Conservation (phyloP, 2,113 vertebrate species). For the Poeciliopsis turrubarensis region DNA sequence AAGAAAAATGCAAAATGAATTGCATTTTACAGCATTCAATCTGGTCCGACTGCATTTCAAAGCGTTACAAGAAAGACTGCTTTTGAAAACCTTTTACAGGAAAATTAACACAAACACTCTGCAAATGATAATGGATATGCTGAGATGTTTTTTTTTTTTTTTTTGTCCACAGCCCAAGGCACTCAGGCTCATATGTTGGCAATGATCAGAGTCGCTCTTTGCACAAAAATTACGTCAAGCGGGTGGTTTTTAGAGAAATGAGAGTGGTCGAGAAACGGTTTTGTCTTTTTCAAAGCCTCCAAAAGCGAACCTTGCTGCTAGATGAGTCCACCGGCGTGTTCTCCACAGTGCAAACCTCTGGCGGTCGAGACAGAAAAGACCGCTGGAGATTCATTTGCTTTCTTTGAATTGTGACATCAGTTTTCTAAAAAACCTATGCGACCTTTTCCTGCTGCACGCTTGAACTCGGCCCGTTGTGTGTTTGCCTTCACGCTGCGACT, state of each 20-base stretch:
- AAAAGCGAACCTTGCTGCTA: conserved; percentile 42
- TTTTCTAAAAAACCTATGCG: conserved; percentile 58
- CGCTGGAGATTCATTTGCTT: conserved; percentile 48
- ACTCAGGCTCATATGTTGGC: conserved; percentile 87
- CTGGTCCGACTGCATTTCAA: conserved; percentile 24
- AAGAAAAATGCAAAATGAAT: conserved; percentile 56
- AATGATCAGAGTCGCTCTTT: conserved; percentile 71
- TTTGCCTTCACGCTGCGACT: conserved; percentile 37
- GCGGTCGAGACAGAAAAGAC: conserved; percentile 61
- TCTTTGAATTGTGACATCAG: conserved; percentile 58
- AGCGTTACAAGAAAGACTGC: conserved; percentile 54
- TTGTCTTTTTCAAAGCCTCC: conserved; percentile 45
- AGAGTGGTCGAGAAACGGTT: conserved; percentile 62
- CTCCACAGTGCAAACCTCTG: conserved; percentile 81
- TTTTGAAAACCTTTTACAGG: conserved; percentile 57
- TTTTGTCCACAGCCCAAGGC: conserved; percentile 83
- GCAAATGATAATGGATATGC: conserved; percentile 75
- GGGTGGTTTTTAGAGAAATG: conserved; percentile 65
- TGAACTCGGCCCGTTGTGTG: conserved; percentile 37
- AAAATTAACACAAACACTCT: conserved; percentile 68
- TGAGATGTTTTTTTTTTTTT: conserved; percentile 64
- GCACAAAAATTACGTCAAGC: conserved; percentile 74
- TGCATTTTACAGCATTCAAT: conserved; percentile 61
- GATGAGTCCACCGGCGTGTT: conserved; percentile 54
- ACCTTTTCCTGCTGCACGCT: conserved; percentile 46